phyloP scores from a whole-genome alignment of 2,797 vertebrate genomes.

The Gambelia wislizenii region DNA sequence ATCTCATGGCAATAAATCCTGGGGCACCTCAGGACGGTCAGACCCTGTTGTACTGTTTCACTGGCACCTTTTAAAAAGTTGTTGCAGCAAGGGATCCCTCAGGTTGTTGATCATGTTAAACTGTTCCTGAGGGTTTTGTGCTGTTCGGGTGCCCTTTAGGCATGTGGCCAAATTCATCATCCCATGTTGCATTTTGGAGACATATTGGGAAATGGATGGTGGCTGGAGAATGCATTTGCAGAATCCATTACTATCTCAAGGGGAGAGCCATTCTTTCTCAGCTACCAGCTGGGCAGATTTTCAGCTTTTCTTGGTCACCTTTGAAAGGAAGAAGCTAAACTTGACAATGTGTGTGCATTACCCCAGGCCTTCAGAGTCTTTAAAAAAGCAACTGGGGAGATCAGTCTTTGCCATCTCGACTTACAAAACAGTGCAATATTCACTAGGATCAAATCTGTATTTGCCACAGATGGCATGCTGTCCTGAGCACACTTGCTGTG shows the following conservation, averaged over 20 bases:
- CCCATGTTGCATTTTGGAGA: neutral
- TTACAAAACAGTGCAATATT: neutral
- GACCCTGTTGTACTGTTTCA: rapidly evolving
- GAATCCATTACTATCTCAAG: neutral
- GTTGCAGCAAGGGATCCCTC: too few species aligned
- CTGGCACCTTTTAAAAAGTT: too few species aligned
- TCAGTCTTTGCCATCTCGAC: neutral
- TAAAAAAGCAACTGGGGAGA: neutral
- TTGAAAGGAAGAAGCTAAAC: neutral
- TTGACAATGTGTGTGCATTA: neutral
- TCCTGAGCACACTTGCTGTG: too few species aligned
- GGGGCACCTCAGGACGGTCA: too few species aligned
- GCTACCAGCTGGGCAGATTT: neutral
- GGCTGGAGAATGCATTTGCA: too few species aligned
- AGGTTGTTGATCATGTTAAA: neutral
- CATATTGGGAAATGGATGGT: neutral
- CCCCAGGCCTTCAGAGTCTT: neutral
- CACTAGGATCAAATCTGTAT: neutral
- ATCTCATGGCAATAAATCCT: too few species aligned
- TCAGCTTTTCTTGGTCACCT: neutral
- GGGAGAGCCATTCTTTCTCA: neutral
- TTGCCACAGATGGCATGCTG: too few species aligned
- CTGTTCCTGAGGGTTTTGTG: rapidly evolving
- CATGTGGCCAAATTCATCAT: too few species aligned
- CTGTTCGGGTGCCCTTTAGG: neutral